Percentiles rank a stretch among this genome's conserved stretches.
These are phyloP conservation scores for Epicauta chinensis DNA, from an alignment of 1,140 invertebrate genomes.

Conservation along the genomic window DNA sequence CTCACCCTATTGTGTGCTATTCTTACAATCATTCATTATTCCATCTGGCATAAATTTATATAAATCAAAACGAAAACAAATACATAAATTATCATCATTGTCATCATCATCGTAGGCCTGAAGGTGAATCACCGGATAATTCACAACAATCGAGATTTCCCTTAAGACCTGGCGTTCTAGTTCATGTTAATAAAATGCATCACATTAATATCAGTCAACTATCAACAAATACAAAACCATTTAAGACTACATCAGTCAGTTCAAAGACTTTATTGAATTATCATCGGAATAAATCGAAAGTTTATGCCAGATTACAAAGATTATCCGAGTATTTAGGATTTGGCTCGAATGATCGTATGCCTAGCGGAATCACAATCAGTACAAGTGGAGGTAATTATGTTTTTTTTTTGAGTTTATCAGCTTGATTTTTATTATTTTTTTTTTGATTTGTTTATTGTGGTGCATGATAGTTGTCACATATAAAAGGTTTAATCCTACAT, in stretches of 20 bases:
- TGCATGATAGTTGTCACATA: slow-evolving; percentile 46
- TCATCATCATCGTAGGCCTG: slow-evolving; percentile 36
- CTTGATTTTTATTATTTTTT: slow-evolving; percentile 29
- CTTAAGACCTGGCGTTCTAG: slow-evolving; percentile 76
- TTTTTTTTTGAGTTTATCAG: slow-evolving; percentile 9
- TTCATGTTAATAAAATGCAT: slow-evolving; percentile 73
- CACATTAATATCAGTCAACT: slow-evolving; percentile 47
- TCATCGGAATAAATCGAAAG: slow-evolving; percentile 33
- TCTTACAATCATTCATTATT: background rate
- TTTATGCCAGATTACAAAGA: slow-evolving; percentile 38
- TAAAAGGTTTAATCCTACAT: slow-evolving; percentile 42
- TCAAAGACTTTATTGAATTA: slow-evolving; percentile 28
- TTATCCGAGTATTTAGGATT: slow-evolving; percentile 35
- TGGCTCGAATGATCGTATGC: slow-evolving; percentile 26
- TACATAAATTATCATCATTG: slow-evolving; percentile 2
- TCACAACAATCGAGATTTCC: slow-evolving; percentile 75
- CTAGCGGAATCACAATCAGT: slow-evolving; percentile 35
- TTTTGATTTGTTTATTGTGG: slow-evolving; percentile 30
- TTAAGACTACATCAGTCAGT: slow-evolving; percentile 29
- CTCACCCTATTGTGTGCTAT: slow-evolving; percentile 10
- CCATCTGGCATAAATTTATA: slow-evolving; percentile 8
- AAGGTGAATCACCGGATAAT: slow-evolving; percentile 38
- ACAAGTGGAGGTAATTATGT: slow-evolving; percentile 35
- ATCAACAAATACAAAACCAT: slow-evolving; percentile 20
- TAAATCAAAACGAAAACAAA: background rate